Conservation (phyloP, 2,888 invertebrate genomes). For the Zygothrica quintamaculata region DNA sequence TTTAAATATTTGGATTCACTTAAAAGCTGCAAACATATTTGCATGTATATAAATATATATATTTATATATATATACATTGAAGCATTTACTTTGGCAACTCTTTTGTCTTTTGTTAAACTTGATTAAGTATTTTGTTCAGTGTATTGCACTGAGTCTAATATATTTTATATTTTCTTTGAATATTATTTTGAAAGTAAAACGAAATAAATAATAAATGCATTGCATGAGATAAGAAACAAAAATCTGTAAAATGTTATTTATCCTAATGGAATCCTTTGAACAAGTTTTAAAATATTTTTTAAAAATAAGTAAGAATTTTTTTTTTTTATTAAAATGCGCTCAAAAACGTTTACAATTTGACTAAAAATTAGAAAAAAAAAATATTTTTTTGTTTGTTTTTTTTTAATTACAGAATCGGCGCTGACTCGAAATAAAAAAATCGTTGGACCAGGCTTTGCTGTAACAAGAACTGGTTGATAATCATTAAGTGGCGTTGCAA, state of each 20-base stretch:
- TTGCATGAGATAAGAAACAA: slow-evolving; percentile 13
- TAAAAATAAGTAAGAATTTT: slow-evolving; percentile 55
- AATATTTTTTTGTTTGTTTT: no score
- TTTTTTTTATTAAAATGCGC: slow-evolving; percentile 65
- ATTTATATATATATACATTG: no score
- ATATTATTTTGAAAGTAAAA: slow-evolving; percentile 11
- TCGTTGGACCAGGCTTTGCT: slow-evolving; percentile 39
- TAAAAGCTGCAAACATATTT: no score
- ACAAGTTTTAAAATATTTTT: slow-evolving; percentile 34
- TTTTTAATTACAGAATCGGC: slow-evolving; percentile 49
- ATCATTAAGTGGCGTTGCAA: slow-evolving; percentile 43
- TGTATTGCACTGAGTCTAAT: slow-evolving; percentile 18
- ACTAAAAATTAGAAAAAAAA: slow-evolving; percentile 73
- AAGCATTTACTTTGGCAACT: slow-evolving; percentile 43
- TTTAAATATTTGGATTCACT: no score
- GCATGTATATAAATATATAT: slow-evolving; percentile 7
- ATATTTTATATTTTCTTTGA: slow-evolving; percentile 17
- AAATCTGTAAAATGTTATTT: neutral
- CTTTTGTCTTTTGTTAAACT: slow-evolving; percentile 30
- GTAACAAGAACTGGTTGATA: slow-evolving; percentile 45
- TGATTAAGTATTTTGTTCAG: slow-evolving; percentile 15
- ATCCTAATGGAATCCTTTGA: neutral
- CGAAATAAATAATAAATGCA: slow-evolving; percentile 41
- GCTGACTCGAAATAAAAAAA: slow-evolving; percentile 36
- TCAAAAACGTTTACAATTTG: slow-evolving; percentile 73